Evolutionary conservation across 1,140 invertebrate species (phyloP).

Genomic region (Drosophila pseudoananassae): DNA sequence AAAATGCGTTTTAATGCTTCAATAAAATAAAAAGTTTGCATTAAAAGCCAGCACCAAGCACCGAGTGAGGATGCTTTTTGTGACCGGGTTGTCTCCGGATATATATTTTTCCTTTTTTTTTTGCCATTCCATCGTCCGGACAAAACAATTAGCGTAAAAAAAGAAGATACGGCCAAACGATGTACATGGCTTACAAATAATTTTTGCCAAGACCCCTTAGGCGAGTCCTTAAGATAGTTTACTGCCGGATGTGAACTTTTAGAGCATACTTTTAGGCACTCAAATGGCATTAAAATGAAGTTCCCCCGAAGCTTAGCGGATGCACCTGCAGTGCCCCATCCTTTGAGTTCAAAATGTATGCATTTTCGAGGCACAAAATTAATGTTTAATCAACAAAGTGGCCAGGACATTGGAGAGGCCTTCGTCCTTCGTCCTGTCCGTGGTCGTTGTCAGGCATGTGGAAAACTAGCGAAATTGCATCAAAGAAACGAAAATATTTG

Average conservation of each 20-base stretch:
- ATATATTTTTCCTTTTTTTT: background rate
- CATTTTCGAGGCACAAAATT: constrained; percentile 54
- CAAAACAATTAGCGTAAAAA: constrained; percentile 81
- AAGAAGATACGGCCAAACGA: constrained; percentile 18
- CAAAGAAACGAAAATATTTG: constrained; percentile 74
- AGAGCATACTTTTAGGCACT: constrained; percentile 3
- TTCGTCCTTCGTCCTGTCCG: background rate
- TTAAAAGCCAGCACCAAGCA: constrained; percentile 40
- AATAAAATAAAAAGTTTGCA: constrained; percentile 84
- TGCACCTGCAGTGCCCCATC: background rate
- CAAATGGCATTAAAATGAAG: background rate
- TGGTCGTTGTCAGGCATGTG: constrained; percentile 19
- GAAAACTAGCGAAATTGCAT: constrained; percentile 72
- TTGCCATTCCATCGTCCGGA: constrained; percentile 3
- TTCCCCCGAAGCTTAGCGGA: background rate
- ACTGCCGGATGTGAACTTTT: constrained; percentile 5
- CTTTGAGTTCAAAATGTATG: constrained; percentile 12
- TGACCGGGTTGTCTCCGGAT: background rate
- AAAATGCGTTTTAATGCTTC: constrained; percentile 84
- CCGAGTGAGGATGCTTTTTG: background rate
- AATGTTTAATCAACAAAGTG: constrained; percentile 74
- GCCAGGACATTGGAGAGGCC: background rate
- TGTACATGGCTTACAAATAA: constrained; percentile 6
- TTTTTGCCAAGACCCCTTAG: background rate
- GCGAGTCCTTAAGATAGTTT: constrained; percentile 6